These are phyloP conservation scores for Temnothorax curvispinosus DNA, from an alignment of 1,140 invertebrate genomes.

Conservation along the genomic window DNA sequence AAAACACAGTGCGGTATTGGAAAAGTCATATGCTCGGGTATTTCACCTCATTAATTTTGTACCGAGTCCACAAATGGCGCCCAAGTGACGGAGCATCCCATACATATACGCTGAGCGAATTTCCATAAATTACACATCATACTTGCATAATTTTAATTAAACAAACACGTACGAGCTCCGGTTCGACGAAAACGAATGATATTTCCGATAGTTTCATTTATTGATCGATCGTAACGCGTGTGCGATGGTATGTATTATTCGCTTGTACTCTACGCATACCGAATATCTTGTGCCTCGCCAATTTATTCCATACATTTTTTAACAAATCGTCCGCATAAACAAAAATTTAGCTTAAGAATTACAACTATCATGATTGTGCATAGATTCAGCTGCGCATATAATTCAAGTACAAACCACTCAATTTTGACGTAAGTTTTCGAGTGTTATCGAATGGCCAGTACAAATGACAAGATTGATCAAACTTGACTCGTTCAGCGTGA, in stretches of 20 bases:
- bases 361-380: slow-evolving; percentile 59
- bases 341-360: slow-evolving; percentile 62
- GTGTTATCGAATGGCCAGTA: background rate
- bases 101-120: slow-evolving; percentile 44
- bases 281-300: slow-evolving; percentile 40
- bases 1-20: slow-evolving; percentile 20
- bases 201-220: slow-evolving; percentile 65
- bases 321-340: slow-evolving; percentile 32
- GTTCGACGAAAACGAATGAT: slow-evolving; percentile 71
- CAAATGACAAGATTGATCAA: background rate
- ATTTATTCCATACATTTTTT: slow-evolving; percentile 66
- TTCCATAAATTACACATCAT: slow-evolving; percentile 69
- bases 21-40: slow-evolving; percentile 57
- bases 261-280: background rate
- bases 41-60: slow-evolving; percentile 62
- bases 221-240: slow-evolving; percentile 34
- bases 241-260: slow-evolving; percentile 19
- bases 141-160: slow-evolving; percentile 76
- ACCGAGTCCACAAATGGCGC: slow-evolving; percentile 39
- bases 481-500: background rate
- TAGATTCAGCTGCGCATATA: background rate
- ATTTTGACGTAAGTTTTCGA: slow-evolving; percentile 7
- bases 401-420: slow-evolving; percentile 17
- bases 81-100: slow-evolving; percentile 52
- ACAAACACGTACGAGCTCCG: slow-evolving; percentile 61